These are phyloP conservation scores for Stenchaetothrips biformis DNA, from an alignment of 2,888 invertebrate species.

Conservation along the genomic window DNA sequence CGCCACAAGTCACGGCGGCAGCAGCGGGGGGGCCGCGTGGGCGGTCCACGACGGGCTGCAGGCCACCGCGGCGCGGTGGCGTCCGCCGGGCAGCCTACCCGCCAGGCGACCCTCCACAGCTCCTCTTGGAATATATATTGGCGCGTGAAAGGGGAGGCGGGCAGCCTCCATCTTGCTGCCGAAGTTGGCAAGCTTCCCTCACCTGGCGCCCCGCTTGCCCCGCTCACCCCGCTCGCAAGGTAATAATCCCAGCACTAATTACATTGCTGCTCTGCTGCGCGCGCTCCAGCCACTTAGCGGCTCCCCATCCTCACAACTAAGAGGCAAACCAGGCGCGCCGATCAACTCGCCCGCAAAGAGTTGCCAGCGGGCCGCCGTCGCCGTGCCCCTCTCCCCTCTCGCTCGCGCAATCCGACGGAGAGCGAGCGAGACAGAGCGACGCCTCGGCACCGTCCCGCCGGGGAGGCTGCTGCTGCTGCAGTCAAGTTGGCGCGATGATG, in stretches of 20 bases:
- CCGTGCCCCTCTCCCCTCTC: not conserved
- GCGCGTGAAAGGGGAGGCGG: not conserved
- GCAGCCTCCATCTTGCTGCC: not conserved
- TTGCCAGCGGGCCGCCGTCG: not conserved
- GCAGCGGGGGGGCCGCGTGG: no score
- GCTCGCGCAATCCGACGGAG: not conserved
- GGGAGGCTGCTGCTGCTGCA: not conserved
- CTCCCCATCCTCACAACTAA: not conserved
- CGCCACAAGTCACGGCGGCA: not conserved
- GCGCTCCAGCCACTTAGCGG: not conserved
- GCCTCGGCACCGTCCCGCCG: no score
- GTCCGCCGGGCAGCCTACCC: not conserved
- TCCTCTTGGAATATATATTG: not conserved
- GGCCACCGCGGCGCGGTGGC: not conserved
- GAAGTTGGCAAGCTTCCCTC: not conserved
- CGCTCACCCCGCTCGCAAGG: not conserved
- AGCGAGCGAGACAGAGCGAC: not conserved
- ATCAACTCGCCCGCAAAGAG: constrained; percentile 3
- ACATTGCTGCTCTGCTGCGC: not conserved
- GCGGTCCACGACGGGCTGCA: no score
- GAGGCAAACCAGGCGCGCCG: constrained; percentile 16
- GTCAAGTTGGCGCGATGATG: not conserved
- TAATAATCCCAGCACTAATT: not conserved
- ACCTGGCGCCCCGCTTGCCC: not conserved
- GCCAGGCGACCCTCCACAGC: no score